Conservation (phyloP, 2,113 vertebrate species). For the Megaptera novaeangliae region DNA sequence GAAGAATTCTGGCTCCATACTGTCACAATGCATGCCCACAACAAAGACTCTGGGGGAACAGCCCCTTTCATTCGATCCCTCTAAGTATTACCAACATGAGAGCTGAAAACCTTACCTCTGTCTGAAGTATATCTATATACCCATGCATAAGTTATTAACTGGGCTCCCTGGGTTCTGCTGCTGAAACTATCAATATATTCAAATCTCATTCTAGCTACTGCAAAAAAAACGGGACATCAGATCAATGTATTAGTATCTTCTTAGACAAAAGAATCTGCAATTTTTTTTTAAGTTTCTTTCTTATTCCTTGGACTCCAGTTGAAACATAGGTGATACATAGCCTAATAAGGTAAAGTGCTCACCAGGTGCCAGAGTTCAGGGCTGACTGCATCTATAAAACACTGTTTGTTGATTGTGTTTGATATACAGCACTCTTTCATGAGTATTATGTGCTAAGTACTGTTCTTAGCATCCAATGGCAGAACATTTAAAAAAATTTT, state of each 20-base stretch:
- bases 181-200: slow-evolving; percentile 87
- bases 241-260: slow-evolving; percentile 79
- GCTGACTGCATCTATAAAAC: slow-evolving; percentile 72
- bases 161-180: slow-evolving; percentile 79
- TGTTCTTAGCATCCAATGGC: background rate
- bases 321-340: slow-evolving; percentile 69
- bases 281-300: slow-evolving; percentile 74
- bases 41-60: slow-evolving; percentile 91
- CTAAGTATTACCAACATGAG: slow-evolving; percentile 84
- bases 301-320: slow-evolving; percentile 36
- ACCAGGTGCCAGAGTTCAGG: slow-evolving; percentile 68
- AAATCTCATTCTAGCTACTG: slow-evolving; percentile 85
- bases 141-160: slow-evolving; percentile 85
- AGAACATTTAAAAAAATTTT: background rate
- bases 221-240: slow-evolving; percentile 81
- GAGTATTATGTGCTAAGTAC: background rate
- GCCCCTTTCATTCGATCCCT: slow-evolving; percentile 88
- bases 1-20: slow-evolving; percentile 88
- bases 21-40: slow-evolving; percentile 92
- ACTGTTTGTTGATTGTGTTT: slow-evolving; percentile 62
- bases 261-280: slow-evolving; percentile 77
- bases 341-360: slow-evolving; percentile 61
- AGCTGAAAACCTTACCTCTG: slow-evolving; percentile 85
- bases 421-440: slow-evolving; percentile 71
- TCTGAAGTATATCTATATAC: slow-evolving; percentile 83